Evolutionary conservation across 2,888 invertebrate genomes (phyloP).

Genomic region (Rhagium mordax): DNA sequence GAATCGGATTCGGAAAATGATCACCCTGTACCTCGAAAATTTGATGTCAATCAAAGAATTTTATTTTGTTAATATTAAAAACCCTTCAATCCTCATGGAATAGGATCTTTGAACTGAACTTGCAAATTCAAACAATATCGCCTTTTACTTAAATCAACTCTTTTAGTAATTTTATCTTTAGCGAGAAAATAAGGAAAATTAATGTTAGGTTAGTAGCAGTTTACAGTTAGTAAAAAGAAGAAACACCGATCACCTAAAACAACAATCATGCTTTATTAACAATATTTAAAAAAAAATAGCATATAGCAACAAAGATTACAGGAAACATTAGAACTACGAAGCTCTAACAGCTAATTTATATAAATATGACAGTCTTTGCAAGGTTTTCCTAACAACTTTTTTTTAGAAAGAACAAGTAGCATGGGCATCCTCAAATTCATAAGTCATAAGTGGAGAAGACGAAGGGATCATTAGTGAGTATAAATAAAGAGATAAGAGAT

Average conservation of each 20-base stretch:
- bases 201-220: not conserved
- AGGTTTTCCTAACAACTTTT: no score
- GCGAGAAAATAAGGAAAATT: not conserved
- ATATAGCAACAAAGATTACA: not conserved
- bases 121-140: no score
- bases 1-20: no score
- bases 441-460: not conserved
- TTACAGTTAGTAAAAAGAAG: conserved; percentile 9
- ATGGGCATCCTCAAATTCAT: not conserved
- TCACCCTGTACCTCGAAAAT: no score
- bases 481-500: no score
- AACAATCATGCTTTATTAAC: conserved; percentile 9
- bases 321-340: not conserved
- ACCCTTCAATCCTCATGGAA: no score
- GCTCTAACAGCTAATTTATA: not conserved
- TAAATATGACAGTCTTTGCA: not conserved
- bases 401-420: not conserved
- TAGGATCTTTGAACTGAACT: no score
- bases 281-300: not conserved
- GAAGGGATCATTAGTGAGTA: no score
- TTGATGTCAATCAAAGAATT: no score
- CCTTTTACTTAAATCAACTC: no score
- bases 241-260: conserved; percentile 8
- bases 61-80: no score
- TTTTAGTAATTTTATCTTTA: not conserved